Evolutionary conservation across 2,113 vertebrate species (phyloP), one percentile per base, ranked within the genome.

Genomic region (Egretta garzetta): DNA sequence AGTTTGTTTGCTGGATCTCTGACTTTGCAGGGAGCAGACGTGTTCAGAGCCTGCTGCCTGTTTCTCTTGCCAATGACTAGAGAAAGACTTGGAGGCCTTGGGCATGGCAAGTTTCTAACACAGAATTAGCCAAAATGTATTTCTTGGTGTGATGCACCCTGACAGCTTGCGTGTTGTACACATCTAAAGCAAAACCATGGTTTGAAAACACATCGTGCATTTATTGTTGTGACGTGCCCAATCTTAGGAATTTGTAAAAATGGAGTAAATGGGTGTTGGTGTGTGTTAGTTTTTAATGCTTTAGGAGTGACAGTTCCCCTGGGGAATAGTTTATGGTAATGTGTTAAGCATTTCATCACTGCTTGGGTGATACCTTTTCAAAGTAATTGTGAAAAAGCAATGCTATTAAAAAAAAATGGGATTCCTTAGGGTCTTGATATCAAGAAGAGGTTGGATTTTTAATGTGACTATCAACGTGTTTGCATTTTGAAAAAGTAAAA

Each of bases 391-490:
- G 22, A 45, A 71, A 75, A 81, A 18, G 14, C 53, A 67, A 67
- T 59, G 73, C 39, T 80, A 3, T 84, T 86, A 5, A 52, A 81
- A 59, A 77, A 62, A 8, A 26, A 10, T 39, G 6, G 70, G 2
- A 55, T 73, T 53, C 47, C 41, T 50, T 59, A 41, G 13, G 52
- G 70, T 43, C 63, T 71, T 26, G 33, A 11, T 10, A 5, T 43
- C 41, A 74, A 86, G 26, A 14, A 60, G 43, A 49, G 68, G 17
- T 75, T 73, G 49, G 53, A 52, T 79, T 84, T 86, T 86, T 52
- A 72, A 9, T 76, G 56, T 67, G 22, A 12, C 11, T 19, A 6
- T 63, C 26, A 24, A 0, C 0, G 0, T 37, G 22, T 11, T 76
- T 55, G 23, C 10, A 2, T 81, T 77, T 79, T 79, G 30, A 41